Evolutionary conservation across 2,113 vertebrate species (phyloP).

Genomic region (Thermophis baileyi): DNA sequence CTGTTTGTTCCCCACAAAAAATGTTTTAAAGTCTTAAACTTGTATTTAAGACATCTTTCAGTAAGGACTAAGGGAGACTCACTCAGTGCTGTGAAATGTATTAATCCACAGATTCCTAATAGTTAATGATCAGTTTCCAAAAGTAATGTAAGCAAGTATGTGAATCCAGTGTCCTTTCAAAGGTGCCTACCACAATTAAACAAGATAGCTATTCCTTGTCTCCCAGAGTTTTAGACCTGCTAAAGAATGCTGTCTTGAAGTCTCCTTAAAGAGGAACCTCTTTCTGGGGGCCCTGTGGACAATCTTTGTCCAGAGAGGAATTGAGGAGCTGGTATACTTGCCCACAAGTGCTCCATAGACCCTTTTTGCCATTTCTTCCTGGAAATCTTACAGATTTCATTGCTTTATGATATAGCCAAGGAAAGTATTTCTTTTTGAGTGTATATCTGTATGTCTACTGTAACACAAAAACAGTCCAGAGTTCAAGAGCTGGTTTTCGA

Average conservation of each 20-base stretch:
- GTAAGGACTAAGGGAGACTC: not conserved
- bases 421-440: not conserved
- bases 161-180: not conserved
- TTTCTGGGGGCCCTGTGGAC: not conserved
- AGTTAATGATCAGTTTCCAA: not conserved
- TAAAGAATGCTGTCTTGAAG: not conserved
- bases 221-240: not conserved
- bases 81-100: not conserved
- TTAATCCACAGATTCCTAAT: not conserved
- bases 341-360: too few species aligned
- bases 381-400: not conserved
- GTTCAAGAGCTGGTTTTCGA: not conserved
- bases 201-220: not conserved
- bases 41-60: not conserved
- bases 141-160: not conserved
- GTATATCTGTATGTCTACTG: not conserved
- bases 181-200: not conserved
- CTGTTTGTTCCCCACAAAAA: not conserved
- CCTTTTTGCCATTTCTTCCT: not conserved
- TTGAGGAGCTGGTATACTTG: not conserved
- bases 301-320: not conserved
- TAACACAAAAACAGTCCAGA: not conserved
- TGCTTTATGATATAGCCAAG: not conserved
- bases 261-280: not conserved
- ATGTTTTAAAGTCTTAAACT: not conserved